Evolutionary conservation across 2,113 vertebrate species (phyloP).

Genomic region (Clarias batrachus): DNA sequence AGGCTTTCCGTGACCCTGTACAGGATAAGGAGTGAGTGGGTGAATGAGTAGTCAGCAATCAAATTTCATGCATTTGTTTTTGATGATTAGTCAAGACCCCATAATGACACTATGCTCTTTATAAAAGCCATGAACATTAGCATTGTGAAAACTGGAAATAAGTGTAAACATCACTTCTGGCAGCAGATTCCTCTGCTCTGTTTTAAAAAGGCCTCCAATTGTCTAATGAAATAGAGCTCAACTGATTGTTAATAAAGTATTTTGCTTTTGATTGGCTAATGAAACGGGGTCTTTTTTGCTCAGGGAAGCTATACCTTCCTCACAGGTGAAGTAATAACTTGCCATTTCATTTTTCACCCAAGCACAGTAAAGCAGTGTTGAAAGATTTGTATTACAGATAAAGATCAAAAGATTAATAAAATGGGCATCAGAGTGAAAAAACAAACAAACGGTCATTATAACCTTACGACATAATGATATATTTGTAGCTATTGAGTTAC

Average conservation of each 20-base stretch:
- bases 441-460: neutral
- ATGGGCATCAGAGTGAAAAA: neutral
- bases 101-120: too few relatives aligned
- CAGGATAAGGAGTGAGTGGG: too few relatives aligned
- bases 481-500: neutral
- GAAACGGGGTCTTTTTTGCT: neutral
- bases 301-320: neutral
- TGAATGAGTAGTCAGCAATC: too few relatives aligned
- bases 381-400: neutral
- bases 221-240: neutral
- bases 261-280: neutral
- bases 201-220: neutral
- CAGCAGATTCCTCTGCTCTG: neutral
- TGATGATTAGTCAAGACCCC: too few relatives aligned
- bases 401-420: neutral
- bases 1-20: too few relatives aligned
- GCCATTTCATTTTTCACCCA: neutral
- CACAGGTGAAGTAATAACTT: neutral
- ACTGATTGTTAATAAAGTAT: neutral
- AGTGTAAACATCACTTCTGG: neutral
- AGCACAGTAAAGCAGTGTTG: neutral
- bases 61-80: too few relatives aligned
- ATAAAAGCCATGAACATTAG: too few relatives aligned
- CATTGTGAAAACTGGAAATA: neutral
- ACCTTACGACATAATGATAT: neutral